Conservation (phyloP, 2,797 vertebrate genomes). For the Typhlichthys subterraneus region DNA sequence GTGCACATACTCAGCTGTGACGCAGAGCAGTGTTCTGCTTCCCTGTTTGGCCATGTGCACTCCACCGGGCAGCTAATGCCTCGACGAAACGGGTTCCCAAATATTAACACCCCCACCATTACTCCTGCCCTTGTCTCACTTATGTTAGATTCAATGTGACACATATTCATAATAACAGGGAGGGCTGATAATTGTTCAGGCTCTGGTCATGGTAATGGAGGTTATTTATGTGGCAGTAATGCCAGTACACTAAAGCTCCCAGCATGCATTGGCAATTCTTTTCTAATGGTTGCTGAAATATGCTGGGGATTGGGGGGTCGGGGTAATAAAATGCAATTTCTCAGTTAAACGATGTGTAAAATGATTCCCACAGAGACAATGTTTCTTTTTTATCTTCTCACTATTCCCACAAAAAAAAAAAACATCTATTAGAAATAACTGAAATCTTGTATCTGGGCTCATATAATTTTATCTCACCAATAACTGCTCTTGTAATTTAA, state of each 20-base stretch:
- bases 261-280: conserved; percentile 49
- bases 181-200: conserved; percentile 69
- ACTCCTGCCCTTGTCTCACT: conserved; percentile 59
- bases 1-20: conserved; percentile 49
- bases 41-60: conserved; percentile 68
- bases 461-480: too few species aligned
- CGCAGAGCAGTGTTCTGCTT: conserved; percentile 62
- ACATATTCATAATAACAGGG: conserved; percentile 71
- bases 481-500: too few species aligned
- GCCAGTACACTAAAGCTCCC: conserved; percentile 34
- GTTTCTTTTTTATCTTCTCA: conserved; percentile 3
- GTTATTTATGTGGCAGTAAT: conserved; percentile 52
- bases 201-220: conserved; percentile 58
- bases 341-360: conserved; percentile 71
- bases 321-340: conserved; percentile 65
- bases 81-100: conserved; percentile 67
- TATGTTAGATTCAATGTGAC: conserved; percentile 74
- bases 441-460: too few species aligned
- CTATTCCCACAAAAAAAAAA: not conserved
- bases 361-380: conserved; percentile 45
- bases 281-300: conserved; percentile 60
- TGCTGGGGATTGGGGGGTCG: conserved; percentile 22
- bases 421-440: too few species aligned
- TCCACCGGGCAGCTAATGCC: conserved; percentile 74
- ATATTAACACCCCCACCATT: conserved; percentile 63